phyloP scores from a whole-genome alignment of 1,140 invertebrate species.

The Heliconius melpomene region DNA sequence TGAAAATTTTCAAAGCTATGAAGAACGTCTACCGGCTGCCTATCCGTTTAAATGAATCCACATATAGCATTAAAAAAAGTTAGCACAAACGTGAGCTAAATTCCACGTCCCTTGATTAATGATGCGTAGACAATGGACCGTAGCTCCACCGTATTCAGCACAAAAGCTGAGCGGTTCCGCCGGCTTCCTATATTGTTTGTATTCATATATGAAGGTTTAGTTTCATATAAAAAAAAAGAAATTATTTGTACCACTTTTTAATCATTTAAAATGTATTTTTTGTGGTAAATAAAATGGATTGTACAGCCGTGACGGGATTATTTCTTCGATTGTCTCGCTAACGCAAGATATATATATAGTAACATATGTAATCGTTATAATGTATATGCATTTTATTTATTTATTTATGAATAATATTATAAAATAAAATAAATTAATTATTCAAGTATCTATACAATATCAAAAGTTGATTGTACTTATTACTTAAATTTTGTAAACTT shows the following conservation, averaged over 20 bases:
- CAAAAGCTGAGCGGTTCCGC: slow-evolving; percentile 6
- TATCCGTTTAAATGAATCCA: slow-evolving; percentile 6
- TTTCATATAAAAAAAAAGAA: neutral
- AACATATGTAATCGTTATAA: too few species aligned
- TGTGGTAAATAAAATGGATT: too few species aligned
- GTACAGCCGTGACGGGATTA: too few species aligned
- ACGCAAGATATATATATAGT: too few species aligned
- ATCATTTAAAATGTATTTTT: neutral
- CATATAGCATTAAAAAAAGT: slow-evolving; percentile 8
- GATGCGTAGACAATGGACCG: slow-evolving; percentile 26
- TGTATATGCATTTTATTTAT: too few species aligned
- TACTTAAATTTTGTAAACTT: too few species aligned
- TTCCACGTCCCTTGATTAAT: slow-evolving; percentile 27
- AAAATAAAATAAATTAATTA: too few species aligned
- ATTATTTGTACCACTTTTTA: neutral
- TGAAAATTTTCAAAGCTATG: neutral
- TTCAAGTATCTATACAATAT: too few species aligned
- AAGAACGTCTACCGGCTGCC: neutral
- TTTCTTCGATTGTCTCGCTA: neutral
- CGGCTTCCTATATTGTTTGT: slow-evolving; percentile 7
- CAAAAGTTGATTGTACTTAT: too few species aligned
- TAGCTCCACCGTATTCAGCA: slow-evolving; percentile 12
- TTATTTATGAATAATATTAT: too few species aligned
- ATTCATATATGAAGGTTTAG: neutral
- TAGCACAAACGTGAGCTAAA: slow-evolving; percentile 18